Evolutionary conservation across 2,888 invertebrate genomes (phyloP).

Genomic region (Spisula solida): DNA sequence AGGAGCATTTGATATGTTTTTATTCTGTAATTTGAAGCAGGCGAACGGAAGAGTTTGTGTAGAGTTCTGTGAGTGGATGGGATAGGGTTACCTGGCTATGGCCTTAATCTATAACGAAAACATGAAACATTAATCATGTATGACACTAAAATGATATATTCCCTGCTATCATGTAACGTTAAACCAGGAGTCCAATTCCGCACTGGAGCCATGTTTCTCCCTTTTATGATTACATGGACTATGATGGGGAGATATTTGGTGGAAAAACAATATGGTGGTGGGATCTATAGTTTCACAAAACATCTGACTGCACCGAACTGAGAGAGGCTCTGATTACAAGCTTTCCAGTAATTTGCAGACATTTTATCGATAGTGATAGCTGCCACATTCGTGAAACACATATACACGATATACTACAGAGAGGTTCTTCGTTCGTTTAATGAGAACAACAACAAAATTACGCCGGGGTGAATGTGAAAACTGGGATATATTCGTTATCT

Average conservation of each 20-base stretch:
- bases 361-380: constrained; percentile 73
- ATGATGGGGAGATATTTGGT: constrained; percentile 62
- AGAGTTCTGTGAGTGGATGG: constrained; percentile 19
- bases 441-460: background rate
- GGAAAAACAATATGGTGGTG: constrained; percentile 60
- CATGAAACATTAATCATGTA: constrained; percentile 73
- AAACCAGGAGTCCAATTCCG: constrained; percentile 57
- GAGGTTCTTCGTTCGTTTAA: background rate
- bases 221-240: constrained; percentile 64
- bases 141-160: constrained; percentile 72
- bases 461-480: background rate
- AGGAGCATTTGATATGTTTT: constrained; percentile 43
- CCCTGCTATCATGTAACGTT: constrained; percentile 68
- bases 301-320: constrained; percentile 70
- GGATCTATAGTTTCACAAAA: constrained; percentile 63
- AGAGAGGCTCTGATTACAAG: constrained; percentile 54
- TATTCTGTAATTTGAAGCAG: constrained; percentile 43
- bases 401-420: background rate
- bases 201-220: constrained; percentile 59
- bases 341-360: constrained; percentile 67
- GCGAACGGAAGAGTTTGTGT: constrained; percentile 44
- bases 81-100: constrained; percentile 39
- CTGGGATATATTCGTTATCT: too few species aligned
- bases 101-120: constrained; percentile 62
- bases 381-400: constrained; percentile 41